Percentiles rank a stretch among this genome's conserved stretches.
Evolutionary conservation across 2,888 invertebrate genomes (phyloP).

Genomic region (Chalcosyrphus nemorum): DNA sequence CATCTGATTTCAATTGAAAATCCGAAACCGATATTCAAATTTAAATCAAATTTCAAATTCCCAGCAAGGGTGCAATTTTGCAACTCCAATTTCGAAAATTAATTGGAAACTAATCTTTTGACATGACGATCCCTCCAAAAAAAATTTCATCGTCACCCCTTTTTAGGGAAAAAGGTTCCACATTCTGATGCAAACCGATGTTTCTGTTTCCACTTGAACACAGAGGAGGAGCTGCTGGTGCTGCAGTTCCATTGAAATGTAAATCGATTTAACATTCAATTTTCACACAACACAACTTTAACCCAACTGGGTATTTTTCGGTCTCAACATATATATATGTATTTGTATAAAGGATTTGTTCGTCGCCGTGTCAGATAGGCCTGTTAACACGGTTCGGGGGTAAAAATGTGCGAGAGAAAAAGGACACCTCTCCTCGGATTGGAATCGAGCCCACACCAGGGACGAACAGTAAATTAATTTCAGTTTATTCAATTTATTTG

Average conservation of each 20-base stretch:
- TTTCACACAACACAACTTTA: constrained; percentile 9
- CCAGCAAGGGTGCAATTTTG: neutral
- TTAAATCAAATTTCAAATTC: neutral
- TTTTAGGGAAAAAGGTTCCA: too few species aligned
- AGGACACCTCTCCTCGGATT: neutral
- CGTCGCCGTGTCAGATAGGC: neutral
- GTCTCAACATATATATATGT: neutral
- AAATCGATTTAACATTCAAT: constrained; percentile 36
- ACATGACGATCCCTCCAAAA: neutral
- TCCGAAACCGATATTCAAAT: neutral
- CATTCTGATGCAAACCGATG: neutral
- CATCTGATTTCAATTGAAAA: neutral
- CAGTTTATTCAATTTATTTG: constrained; percentile 48
- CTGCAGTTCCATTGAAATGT: constrained; percentile 18
- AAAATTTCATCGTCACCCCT: neutral
- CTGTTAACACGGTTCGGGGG: neutral
- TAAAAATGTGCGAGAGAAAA: neutral
- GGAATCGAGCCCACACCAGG: constrained; percentile 4
- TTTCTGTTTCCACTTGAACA: neutral
- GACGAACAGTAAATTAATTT: constrained; percentile 38
- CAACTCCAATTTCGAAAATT: neutral
- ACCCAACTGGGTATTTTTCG: constrained; percentile 1
- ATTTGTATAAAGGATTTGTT: constrained; percentile 6
- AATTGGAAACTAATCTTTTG: constrained; percentile 20
- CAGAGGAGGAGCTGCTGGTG: neutral